Conservation (phyloP, 2,888 invertebrate species). For the Acronicta psi region DNA sequence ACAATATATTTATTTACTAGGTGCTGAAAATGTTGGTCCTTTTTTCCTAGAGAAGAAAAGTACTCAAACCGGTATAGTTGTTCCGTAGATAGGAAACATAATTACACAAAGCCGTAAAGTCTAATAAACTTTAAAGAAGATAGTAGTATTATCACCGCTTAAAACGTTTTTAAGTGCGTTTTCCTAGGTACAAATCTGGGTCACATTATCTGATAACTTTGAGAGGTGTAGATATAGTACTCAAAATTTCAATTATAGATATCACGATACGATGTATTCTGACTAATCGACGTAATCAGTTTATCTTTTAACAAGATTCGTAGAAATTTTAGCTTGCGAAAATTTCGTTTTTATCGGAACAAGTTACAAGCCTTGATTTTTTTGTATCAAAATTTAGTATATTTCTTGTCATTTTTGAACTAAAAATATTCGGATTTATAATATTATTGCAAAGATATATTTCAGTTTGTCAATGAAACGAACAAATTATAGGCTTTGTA, state of each 20-base stretch:
- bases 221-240: constrained; percentile 47
- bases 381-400: background rate
- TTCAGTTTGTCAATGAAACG: background rate
- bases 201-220: constrained; percentile 49
- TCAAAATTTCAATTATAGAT: constrained; percentile 58
- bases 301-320: constrained; percentile 41
- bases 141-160: constrained; percentile 36
- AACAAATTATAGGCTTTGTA: background rate
- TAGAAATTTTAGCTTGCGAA: constrained; percentile 10
- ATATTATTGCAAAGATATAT: background rate
- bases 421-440: background rate
- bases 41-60: background rate
- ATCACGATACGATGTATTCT: constrained; percentile 46
- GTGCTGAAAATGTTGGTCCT: too few relatives aligned
- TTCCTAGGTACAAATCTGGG: constrained; percentile 48
- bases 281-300: constrained; percentile 34
- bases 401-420: background rate
- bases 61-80: background rate
- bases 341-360: background rate
- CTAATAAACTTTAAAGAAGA: constrained; percentile 12
- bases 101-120: background rate
- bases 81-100: background rate
- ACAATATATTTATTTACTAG: too few relatives aligned
- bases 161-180: constrained; percentile 33
- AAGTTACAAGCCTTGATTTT: constrained; percentile 1